Conservation (phyloP, 1,140 invertebrate genomes). For the Pseudomyrmex gracilis region DNA sequence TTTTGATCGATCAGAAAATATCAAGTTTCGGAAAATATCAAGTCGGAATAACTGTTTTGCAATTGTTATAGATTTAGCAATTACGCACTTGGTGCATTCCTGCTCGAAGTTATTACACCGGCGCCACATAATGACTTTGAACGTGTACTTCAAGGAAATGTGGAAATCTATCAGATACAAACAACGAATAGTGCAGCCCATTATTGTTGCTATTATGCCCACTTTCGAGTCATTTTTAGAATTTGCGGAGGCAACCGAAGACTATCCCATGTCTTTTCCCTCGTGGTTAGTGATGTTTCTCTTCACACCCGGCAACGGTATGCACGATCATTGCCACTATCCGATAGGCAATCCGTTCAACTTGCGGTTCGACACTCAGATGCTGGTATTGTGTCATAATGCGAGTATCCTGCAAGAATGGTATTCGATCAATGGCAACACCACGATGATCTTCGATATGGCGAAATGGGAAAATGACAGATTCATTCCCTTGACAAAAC, state of each 20-base stretch:
- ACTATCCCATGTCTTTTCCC: conserved; percentile 44
- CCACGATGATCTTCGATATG: conserved; percentile 14
- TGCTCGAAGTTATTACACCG: conserved; percentile 12
- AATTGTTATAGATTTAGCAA: conserved; percentile 14
- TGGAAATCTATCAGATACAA: background rate
- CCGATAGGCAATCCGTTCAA: conserved; percentile 68
- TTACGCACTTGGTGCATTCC: background rate
- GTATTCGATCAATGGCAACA: conserved; percentile 67
- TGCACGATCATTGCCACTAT: conserved; percentile 17
- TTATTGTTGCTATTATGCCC: conserved; percentile 42
- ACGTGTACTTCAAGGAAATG: conserved; percentile 5
- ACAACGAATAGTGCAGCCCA: conserved; percentile 27
- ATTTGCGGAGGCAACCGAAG: background rate
- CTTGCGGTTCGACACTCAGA: conserved; percentile 67
- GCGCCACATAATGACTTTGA: conserved; percentile 6
- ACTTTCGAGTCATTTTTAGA: background rate
- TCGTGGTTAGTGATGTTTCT: conserved; percentile 62
- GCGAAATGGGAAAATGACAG: conserved; percentile 16
- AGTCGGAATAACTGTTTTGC: background rate
- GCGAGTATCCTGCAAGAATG: conserved; percentile 64
- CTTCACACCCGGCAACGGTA: background rate
- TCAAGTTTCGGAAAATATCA: no score
- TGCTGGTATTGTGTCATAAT: conserved; percentile 62
- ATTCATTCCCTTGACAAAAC: conserved; percentile 24
- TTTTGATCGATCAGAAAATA: background rate